Conservation (phyloP, 2,797 vertebrate species). For the Melanogrammus aeglefinus region DNA sequence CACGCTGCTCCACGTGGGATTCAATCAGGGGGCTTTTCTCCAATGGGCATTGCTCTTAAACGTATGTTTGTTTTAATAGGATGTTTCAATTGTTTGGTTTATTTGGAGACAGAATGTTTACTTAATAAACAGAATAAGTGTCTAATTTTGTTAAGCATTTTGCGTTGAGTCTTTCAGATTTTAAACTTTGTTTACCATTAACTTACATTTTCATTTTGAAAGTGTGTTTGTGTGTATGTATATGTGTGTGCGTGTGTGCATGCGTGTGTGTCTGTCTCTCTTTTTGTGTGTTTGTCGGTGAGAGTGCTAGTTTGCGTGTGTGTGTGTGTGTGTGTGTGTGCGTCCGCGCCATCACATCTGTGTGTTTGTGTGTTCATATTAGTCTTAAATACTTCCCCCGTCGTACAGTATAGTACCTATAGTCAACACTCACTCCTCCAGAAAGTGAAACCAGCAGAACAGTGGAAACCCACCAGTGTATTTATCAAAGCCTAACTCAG, state of each 20-base stretch:
- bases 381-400: neutral
- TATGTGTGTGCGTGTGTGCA: neutral
- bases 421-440: no score
- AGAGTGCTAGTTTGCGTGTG: neutral
- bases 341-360: neutral
- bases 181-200: neutral
- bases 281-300: neutral
- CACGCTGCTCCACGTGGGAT: neutral
- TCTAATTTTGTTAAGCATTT: neutral
- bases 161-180: neutral
- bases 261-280: neutral
- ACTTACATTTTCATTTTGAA: neutral
- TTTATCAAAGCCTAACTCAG: neutral
- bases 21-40: neutral
- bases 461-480: no score
- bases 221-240: no score
- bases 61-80: no score
- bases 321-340: no score
- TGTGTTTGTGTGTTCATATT: neutral
- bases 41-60: no score
- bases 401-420: no score
- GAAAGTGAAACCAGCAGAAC: no score
- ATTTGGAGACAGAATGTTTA: neutral
- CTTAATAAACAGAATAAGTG: neutral
- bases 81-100: neutral